Conservation (phyloP, 30 jellyfish, hydroid and myxozoan species). For the Sanderia malayensis region DNA sequence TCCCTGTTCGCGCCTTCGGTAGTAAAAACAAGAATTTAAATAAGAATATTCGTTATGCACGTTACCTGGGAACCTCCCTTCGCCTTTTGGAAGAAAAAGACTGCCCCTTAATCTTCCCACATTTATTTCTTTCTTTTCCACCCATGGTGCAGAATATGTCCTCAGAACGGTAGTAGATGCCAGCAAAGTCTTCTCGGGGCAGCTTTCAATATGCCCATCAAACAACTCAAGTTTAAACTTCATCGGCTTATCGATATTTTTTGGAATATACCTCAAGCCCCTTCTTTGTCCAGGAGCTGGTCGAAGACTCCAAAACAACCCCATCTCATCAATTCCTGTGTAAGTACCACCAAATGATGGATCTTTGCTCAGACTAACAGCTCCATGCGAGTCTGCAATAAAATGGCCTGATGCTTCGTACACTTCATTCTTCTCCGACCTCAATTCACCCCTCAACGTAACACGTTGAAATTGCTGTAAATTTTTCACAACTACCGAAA, state of each 20-base stretch:
- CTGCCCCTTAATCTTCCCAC: constrained; percentile 61
- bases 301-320: background rate
- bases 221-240: constrained; percentile 11
- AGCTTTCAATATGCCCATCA: constrained; percentile 30
- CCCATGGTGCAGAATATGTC: constrained; percentile 35
- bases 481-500: constrained; percentile 5
- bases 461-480: constrained; percentile 24
- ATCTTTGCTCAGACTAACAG: constrained; percentile 16
- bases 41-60: no score
- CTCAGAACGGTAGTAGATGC: constrained; percentile 30
- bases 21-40: no score
- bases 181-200: constrained; percentile 3
- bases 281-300: constrained; percentile 46
- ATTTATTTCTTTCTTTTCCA: constrained; percentile 20
- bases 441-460: constrained; percentile 40
- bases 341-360: constrained; percentile 17
- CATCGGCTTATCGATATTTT: constrained; percentile 26
- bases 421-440: background rate
- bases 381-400: constrained; percentile 27
- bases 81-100: constrained; percentile 51
- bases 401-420: constrained; percentile 7
- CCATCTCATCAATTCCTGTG: background rate
- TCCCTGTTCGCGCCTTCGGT: no score
- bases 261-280: constrained; percentile 14
- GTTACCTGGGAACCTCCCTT: constrained; percentile 72